Evolutionary conservation across 2,797 vertebrate genomes (phyloP).

Genomic region (Enteromius radiatus): DNA sequence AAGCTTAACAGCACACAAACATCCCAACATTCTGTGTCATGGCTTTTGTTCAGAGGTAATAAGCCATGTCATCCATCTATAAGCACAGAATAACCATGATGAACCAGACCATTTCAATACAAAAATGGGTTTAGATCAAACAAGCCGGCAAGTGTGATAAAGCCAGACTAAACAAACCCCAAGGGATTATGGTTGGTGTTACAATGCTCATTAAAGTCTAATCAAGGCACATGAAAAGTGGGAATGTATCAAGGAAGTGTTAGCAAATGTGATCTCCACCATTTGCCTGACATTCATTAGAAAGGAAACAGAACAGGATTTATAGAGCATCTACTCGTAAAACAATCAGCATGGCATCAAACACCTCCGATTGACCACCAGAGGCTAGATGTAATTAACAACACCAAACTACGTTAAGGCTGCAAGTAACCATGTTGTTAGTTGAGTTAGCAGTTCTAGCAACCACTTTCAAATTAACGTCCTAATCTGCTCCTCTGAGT

Average conservation of each 20-base stretch:
- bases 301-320: slow-evolving; percentile 11
- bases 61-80: slow-evolving; percentile 36
- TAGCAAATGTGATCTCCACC: slow-evolving; percentile 44
- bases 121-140: slow-evolving; percentile 13
- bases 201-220: slow-evolving; percentile 35
- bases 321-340: slow-evolving; percentile 6
- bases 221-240: slow-evolving; percentile 38
- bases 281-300: slow-evolving; percentile 45
- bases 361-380: not conserved
- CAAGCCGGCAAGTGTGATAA: slow-evolving; percentile 10
- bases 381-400: slow-evolving; percentile 2
- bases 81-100: not conserved
- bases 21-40: slow-evolving; percentile 48
- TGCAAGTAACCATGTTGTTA: not conserved
- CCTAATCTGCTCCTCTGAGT: not conserved
- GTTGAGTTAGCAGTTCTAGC: not conserved
- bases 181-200: slow-evolving; percentile 6
- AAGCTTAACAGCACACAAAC: slow-evolving; percentile 47
- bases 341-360: slow-evolving; percentile 38
- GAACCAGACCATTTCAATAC: slow-evolving; percentile 8
- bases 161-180: slow-evolving; percentile 34
- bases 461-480: not conserved
- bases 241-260: slow-evolving; percentile 18
- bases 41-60: slow-evolving; percentile 60
- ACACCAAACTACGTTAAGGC: slow-evolving; percentile 4